Percentiles rank a stretch among this genome's conserved stretches.
Evolutionary conservation across 2,888 invertebrate genomes (phyloP).

Genomic region (Abrostola triplasia): DNA sequence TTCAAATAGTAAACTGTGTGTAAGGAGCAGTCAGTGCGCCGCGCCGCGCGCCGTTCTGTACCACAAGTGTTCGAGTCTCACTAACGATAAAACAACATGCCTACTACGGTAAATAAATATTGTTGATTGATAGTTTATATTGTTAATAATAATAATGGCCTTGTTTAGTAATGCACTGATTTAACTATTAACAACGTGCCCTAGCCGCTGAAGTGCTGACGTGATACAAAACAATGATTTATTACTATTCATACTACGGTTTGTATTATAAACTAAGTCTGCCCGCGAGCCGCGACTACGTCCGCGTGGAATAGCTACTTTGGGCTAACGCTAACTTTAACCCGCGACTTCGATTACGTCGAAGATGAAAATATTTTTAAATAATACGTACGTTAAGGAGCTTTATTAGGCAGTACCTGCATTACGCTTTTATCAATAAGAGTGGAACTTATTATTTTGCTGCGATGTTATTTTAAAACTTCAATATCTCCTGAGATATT

Average conservation of each 20-base stretch:
- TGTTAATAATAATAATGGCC: slow-evolving; percentile 12
- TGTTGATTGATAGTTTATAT: slow-evolving; percentile 7
- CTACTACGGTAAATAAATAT: slow-evolving; percentile 1
- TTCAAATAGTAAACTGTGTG: slow-evolving; percentile 27
- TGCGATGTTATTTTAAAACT: no score
- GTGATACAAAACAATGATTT: slow-evolving; percentile 21
- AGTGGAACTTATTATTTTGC: no score
- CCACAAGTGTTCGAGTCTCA: slow-evolving; percentile 5
- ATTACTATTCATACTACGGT: slow-evolving; percentile 13
- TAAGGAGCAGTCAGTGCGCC: slow-evolving; percentile 7
- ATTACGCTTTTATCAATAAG: no score
- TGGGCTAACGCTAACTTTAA: no score
- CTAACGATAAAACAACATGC: slow-evolving; percentile 14
- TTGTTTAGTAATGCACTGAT: slow-evolving; percentile 16
- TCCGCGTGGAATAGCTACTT: no score
- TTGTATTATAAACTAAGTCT: slow-evolving; percentile 10
- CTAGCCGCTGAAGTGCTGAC: slow-evolving; percentile 3
- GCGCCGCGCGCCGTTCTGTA: background rate
- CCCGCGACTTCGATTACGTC: no score
- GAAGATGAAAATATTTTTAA: no score
- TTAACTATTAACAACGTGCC: slow-evolving; percentile 27
- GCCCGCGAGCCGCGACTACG: no score
- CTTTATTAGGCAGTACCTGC: no score
- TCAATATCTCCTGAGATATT: no score
- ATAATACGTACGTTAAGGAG: no score